phyloP scores from a whole-genome alignment of 2,888 invertebrate species.

The Mythimna vitellina region DNA sequence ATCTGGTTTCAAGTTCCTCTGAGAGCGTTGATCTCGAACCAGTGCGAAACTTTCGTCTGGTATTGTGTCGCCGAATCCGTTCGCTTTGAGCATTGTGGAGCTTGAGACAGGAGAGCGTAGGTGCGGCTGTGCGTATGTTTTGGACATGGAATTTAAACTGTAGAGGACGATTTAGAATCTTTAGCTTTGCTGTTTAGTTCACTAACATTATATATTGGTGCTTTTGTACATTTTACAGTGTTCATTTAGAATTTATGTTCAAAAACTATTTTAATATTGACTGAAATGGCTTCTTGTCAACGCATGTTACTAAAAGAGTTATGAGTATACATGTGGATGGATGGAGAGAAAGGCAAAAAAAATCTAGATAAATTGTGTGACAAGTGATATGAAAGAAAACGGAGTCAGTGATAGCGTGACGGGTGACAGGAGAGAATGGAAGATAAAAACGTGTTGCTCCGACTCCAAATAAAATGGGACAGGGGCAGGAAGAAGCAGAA shows the following conservation, averaged over 20 bases:
- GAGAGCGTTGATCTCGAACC: constrained; percentile 55
- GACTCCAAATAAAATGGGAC: too few species aligned
- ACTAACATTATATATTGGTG: not conserved
- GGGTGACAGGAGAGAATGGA: too few species aligned
- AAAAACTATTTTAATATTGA: not conserved
- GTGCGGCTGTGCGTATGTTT: not conserved
- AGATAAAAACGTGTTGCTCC: too few species aligned
- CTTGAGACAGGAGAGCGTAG: not conserved
- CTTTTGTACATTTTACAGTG: not conserved
- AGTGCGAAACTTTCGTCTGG: constrained; percentile 42
- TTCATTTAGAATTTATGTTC: not conserved
- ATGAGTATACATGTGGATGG: too few species aligned
- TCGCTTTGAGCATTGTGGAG: constrained; percentile 20
- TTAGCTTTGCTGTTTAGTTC: not conserved
- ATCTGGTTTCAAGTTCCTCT: constrained; percentile 57
- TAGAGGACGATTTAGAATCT: not conserved
- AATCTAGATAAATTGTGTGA: too few species aligned
- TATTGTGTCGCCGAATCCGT: constrained; percentile 51
- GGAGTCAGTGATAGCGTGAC: too few species aligned
- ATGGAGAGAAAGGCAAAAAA: too few species aligned
- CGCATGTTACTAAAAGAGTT: too few species aligned
- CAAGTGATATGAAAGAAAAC: too few species aligned
- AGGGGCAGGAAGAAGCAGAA: too few species aligned
- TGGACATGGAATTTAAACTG: not conserved
- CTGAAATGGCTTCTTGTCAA: too few species aligned